Conservation (phyloP, 2,113 vertebrate genomes). For the Sinocyclocheilus rhinocerous region DNA sequence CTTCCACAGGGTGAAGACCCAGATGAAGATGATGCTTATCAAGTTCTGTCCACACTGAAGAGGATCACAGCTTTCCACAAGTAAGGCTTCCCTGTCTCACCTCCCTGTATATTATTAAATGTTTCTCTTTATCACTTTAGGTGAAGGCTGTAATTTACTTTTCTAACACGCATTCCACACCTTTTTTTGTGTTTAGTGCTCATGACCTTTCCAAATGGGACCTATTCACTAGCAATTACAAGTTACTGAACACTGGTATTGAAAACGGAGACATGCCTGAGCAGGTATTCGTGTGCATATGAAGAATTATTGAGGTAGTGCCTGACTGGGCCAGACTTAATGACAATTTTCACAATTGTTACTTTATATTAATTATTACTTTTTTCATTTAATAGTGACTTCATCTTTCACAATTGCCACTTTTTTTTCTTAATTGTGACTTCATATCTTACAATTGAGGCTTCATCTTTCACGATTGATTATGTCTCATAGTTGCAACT, state of each 20-base stretch:
- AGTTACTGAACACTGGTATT: conserved; percentile 96
- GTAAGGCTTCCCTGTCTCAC: conserved; percentile 70
- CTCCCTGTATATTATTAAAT: background rate
- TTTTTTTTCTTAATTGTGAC: no score
- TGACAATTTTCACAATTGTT: no score
- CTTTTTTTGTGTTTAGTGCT: conserved; percentile 75
- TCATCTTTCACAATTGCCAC: no score
- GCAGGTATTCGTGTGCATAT: conserved; percentile 77
- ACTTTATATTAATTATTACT: no score
- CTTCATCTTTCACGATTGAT: no score
- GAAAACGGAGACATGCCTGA: conserved; percentile 99
- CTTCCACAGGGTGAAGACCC: conserved; percentile 88
- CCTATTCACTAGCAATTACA: conserved; percentile 98
- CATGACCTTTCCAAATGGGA: conserved; percentile 98
- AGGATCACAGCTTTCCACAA: conserved; percentile 99
- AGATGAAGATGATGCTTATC: conserved; percentile 98
- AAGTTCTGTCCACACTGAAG: conserved; percentile 96
- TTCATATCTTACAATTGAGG: background rate
- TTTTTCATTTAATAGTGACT: no score
- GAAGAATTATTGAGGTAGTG: no score
- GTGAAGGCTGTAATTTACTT: background rate
- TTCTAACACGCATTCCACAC: background rate
- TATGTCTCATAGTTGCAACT: background rate
- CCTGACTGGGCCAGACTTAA: no score
- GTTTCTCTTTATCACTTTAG: conserved; percentile 8